Conservation (phyloP, 2,797 vertebrate genomes). For the Enteromius paludinosus region DNA sequence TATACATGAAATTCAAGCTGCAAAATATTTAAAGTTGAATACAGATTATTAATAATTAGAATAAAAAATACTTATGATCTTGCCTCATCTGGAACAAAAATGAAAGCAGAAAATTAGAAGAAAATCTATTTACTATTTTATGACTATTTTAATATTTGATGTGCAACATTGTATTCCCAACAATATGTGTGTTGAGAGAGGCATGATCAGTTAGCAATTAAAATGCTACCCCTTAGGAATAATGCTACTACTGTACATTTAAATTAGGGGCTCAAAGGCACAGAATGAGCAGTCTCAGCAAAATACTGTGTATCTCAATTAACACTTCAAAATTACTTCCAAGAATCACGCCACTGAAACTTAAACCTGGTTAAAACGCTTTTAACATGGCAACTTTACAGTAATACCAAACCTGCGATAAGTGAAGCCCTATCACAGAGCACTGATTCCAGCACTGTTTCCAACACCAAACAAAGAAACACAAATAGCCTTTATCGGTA, state of each 20-base stretch:
- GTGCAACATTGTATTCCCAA: neutral
- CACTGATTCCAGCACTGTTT: constrained; percentile 15
- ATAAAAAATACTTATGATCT: neutral
- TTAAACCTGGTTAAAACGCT: neutral
- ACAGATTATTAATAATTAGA: neutral
- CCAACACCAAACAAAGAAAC: constrained; percentile 39
- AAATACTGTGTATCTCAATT: constrained; percentile 10
- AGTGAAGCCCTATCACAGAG: constrained; percentile 23
- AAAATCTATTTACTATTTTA: constrained; percentile 20
- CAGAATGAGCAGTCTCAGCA: neutral
- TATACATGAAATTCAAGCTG: constrained; percentile 24
- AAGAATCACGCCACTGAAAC: neutral
- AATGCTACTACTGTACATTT: neutral
- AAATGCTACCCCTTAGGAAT: neutral
- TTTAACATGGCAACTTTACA: constrained; percentile 6
- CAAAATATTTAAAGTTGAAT: neutral
- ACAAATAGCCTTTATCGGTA: constrained; percentile 17
- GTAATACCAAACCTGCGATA: neutral
- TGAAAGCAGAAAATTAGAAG: neutral
- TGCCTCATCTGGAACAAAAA: neutral
- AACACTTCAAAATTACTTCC: neutral
- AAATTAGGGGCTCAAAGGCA: neutral
- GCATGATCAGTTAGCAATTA: constrained; percentile 1
- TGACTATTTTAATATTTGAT: constrained; percentile 26
- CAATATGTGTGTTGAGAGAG: neutral